Conservation (phyloP, 2,113 vertebrate species). For the Axis porcinus region DNA sequence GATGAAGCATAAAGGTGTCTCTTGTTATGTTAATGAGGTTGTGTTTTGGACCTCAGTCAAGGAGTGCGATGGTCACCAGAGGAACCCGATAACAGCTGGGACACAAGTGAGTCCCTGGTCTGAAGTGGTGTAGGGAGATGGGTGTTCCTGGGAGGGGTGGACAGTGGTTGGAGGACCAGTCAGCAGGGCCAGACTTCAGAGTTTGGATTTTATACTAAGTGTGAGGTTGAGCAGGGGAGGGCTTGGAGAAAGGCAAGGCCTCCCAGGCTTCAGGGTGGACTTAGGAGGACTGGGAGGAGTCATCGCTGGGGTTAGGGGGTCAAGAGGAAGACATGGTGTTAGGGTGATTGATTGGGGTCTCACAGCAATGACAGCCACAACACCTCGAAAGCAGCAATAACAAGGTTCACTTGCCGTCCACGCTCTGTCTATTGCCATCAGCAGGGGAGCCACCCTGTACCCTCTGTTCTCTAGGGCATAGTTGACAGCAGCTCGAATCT, state of each 20-base stretch:
- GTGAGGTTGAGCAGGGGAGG: background rate
- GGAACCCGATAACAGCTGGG: background rate
- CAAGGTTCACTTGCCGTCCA: background rate
- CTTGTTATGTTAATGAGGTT: background rate
- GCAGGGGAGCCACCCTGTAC: too few species aligned
- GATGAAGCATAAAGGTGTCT: background rate
- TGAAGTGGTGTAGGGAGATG: too few species aligned
- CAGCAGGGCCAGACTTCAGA: background rate
- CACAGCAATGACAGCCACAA: background rate
- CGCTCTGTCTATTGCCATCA: background rate
- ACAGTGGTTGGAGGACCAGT: background rate
- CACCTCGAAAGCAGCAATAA: fast-evolving
- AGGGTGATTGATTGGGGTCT: background rate
- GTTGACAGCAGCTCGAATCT: background rate
- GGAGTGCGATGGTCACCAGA: background rate
- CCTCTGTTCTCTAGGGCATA: too few species aligned
- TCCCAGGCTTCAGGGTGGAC: too few species aligned
- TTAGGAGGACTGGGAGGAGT: background rate
- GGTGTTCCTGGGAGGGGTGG: background rate
- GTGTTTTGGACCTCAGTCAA: background rate
- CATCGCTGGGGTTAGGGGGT: background rate
- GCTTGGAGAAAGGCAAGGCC: background rate
- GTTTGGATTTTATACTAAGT: background rate
- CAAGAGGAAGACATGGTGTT: background rate
- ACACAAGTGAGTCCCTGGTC: background rate